A percentile compares a stretch with the other conserved stretches of the same genome.
phyloP scores from a whole-genome alignment of 2,113 vertebrate genomes.

The Isichthys henryi region DNA sequence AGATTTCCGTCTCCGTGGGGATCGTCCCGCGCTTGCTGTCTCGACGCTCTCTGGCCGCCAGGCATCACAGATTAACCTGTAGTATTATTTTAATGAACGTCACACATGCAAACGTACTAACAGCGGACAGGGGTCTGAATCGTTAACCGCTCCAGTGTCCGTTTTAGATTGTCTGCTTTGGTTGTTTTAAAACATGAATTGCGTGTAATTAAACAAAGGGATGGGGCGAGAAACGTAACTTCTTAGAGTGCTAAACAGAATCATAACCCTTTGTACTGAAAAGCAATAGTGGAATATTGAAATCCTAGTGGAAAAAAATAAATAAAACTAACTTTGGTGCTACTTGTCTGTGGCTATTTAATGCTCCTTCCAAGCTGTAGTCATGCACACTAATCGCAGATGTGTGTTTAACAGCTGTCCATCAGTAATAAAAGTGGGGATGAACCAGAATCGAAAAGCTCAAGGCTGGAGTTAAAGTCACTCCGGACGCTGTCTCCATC shows the following conservation, averaged over 20 bases:
- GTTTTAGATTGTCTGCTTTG: slow-evolving; percentile 61
- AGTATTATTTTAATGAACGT: slow-evolving; percentile 96
- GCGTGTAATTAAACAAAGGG: slow-evolving; percentile 47
- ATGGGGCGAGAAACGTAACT: slow-evolving; percentile 57
- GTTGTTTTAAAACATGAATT: slow-evolving; percentile 69
- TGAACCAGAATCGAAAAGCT: neutral
- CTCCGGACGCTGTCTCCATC: neutral
- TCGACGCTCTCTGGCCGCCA: slow-evolving; percentile 60
- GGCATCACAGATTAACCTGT: slow-evolving; percentile 81
- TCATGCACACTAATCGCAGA: slow-evolving; percentile 86
- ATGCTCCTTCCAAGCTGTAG: slow-evolving; percentile 68
- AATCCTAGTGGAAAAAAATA: slow-evolving; percentile 75
- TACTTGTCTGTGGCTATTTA: slow-evolving; percentile 62
- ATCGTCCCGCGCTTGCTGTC: slow-evolving; percentile 3
- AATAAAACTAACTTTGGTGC: slow-evolving; percentile 73
- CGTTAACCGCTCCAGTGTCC: slow-evolving; percentile 81
- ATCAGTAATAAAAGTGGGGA: neutral
- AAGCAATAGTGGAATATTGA: slow-evolving; percentile 51
- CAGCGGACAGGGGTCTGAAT: slow-evolving; percentile 87
- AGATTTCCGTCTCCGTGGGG: neutral
- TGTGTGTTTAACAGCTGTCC: slow-evolving; percentile 33
- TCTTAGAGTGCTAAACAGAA: slow-evolving; percentile 52
- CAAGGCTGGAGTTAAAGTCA: neutral
- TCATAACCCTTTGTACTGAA: slow-evolving; percentile 77
- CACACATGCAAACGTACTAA: slow-evolving; percentile 94